Evolutionary conservation across 2,113 vertebrate species (phyloP).

Genomic region (Brevimyrus niger): DNA sequence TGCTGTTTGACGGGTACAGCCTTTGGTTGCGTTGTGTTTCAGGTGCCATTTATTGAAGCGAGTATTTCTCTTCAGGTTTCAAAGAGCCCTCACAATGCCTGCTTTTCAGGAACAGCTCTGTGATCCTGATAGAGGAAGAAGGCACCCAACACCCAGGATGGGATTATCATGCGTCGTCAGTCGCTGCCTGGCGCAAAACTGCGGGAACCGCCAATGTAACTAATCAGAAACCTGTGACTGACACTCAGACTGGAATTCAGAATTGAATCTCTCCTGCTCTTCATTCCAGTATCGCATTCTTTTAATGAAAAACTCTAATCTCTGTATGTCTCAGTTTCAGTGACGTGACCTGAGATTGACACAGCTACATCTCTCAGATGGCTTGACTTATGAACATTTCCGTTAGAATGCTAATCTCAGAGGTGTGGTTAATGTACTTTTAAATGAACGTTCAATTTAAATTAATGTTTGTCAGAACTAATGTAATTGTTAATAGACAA

Average conservation of each 20-base stretch:
- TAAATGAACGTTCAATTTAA: not conserved
- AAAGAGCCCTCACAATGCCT: not conserved
- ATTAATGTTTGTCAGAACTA: not conserved
- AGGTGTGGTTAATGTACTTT: not conserved
- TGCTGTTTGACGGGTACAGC: not conserved
- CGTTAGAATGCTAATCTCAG: not conserved
- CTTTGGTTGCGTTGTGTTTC: not conserved
- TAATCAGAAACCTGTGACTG: not conserved
- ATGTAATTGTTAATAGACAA: conserved; percentile 2
- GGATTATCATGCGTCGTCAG: not conserved
- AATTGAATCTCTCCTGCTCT: not conserved
- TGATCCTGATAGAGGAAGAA: not conserved
- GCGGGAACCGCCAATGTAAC: not conserved
- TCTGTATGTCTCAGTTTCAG: not conserved
- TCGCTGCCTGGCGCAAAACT: not conserved
- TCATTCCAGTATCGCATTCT: not conserved
- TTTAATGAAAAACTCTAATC: not conserved
- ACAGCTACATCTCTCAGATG: not conserved
- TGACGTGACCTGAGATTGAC: not conserved
- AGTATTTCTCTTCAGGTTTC: not conserved
- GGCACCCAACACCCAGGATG: not conserved
- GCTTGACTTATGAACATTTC: not conserved
- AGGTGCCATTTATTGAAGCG: not conserved
- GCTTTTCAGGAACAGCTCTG: not conserved
- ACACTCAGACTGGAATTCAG: not conserved